These are phyloP conservation scores for Cecidostiba fungosa DNA, from an alignment of 2,888 invertebrate genomes.

Conservation along the genomic window DNA sequence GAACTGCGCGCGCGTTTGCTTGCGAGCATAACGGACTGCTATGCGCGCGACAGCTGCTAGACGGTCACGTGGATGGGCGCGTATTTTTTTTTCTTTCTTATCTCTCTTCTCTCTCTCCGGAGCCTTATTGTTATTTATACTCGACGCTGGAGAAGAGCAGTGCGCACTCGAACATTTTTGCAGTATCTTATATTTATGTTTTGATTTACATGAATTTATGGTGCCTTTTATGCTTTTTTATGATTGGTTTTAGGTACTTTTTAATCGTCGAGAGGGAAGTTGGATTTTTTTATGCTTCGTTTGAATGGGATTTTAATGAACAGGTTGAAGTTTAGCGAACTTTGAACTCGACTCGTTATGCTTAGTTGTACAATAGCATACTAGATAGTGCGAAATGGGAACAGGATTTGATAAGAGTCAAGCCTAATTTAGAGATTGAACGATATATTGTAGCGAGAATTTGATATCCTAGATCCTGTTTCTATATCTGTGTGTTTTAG, in stretches of 20 bases:
- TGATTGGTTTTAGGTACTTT: not conserved
- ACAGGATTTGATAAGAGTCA: constrained; percentile 4
- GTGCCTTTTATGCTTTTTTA: not conserved
- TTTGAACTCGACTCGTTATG: not conserved
- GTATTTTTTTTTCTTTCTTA: constrained; percentile 24
- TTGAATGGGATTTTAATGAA: not conserved
- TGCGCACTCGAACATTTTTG: not conserved
- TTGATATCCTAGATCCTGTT: not conserved
- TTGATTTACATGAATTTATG: constrained; percentile 27
- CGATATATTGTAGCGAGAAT: constrained; percentile 4
- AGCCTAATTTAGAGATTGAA: not conserved
- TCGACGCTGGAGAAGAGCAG: constrained; percentile 4
- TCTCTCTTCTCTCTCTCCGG: constrained; percentile 13
- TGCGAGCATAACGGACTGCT: constrained; percentile 54
- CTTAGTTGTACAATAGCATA: not conserved
- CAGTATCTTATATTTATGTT: not conserved
- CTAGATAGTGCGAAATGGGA: not conserved
- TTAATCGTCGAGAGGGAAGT: not conserved
- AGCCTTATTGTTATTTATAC: constrained; percentile 60
- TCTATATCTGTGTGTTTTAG: not conserved
- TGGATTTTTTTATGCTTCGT: not conserved
- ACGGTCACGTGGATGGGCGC: constrained; percentile 68
- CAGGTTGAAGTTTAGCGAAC: not conserved
- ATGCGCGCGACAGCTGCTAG: constrained; percentile 74
- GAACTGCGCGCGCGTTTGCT: constrained; percentile 62